phyloP scores from a whole-genome alignment of 2,888 invertebrate species.

The Protula sp. region DNA sequence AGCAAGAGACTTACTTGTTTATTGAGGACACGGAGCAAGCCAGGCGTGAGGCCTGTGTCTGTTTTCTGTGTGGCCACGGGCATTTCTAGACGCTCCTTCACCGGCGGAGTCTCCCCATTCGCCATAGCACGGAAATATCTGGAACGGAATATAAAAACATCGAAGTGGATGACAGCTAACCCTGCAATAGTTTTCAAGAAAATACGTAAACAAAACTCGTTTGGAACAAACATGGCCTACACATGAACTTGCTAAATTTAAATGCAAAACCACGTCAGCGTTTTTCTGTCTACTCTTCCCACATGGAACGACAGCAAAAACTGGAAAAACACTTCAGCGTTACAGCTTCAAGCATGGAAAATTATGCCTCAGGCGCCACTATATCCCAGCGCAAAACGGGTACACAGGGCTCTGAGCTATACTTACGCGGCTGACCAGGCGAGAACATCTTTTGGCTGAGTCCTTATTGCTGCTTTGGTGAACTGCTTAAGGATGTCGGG shows the following conservation, averaged over 20 bases:
- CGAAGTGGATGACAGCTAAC: too few species aligned
- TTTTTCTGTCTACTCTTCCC: too few species aligned
- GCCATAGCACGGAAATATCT: constrained; percentile 69
- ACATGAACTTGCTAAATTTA: neutral
- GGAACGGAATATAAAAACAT: constrained; percentile 2
- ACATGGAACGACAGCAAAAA: too few species aligned
- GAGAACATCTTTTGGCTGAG: constrained; percentile 80
- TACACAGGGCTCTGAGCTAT: too few species aligned
- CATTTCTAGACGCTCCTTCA: constrained; percentile 64
- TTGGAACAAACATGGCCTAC: neutral
- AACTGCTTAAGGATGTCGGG: constrained; percentile 79
- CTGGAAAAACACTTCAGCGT: too few species aligned
- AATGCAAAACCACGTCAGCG: too few species aligned
- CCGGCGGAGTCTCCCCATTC: constrained; percentile 72
- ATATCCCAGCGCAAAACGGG: too few species aligned
- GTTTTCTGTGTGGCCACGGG: constrained; percentile 53
- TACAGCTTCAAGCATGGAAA: too few species aligned
- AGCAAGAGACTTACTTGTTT: too few species aligned
- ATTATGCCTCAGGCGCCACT: too few species aligned
- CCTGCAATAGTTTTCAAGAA: too few species aligned
- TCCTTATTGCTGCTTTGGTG: constrained; percentile 85
- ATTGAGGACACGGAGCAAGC: constrained; percentile 71
- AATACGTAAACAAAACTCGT: too few species aligned
- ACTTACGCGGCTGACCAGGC: constrained; percentile 68
- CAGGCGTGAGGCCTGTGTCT: constrained; percentile 72